phyloP scores from a whole-genome alignment of 2,797 vertebrate species.

The Microctenopoma stevenorrisi region DNA sequence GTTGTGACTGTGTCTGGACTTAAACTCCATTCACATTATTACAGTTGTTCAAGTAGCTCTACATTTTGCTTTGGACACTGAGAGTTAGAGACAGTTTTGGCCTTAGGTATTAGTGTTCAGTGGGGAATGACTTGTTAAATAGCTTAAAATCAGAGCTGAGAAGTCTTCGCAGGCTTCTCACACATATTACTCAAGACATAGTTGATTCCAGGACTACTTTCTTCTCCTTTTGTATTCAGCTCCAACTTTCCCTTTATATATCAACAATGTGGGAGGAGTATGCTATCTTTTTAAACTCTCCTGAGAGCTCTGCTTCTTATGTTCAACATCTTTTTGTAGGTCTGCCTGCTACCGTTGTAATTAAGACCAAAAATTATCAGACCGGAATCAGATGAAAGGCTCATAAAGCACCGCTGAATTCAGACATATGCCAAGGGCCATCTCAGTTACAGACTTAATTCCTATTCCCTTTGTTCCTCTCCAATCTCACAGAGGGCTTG shows the following conservation, averaged over 20 bases:
- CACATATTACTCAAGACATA: conserved; percentile 50
- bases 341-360: conserved; percentile 65
- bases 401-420: conserved; percentile 69
- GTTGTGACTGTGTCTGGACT: conserved; percentile 67
- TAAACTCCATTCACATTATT: conserved; percentile 60
- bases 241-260: conserved; percentile 60
- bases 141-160: conserved; percentile 55
- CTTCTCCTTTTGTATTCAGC: conserved; percentile 55
- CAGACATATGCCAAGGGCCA: conserved; percentile 63
- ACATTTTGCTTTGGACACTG: conserved; percentile 48
- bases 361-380: conserved; percentile 75
- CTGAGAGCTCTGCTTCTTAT: conserved; percentile 60
- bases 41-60: conserved; percentile 54
- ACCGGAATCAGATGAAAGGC: conserved; percentile 72
- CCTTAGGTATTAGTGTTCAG: conserved; percentile 47
- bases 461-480: conserved; percentile 77
- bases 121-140: conserved; percentile 65
- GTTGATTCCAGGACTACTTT: conserved; percentile 50
- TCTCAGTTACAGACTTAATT: conserved; percentile 74
- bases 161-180: conserved; percentile 32
- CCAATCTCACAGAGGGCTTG: conserved; percentile 59
- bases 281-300: conserved; percentile 44
- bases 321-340: conserved; percentile 56
- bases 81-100: conserved; percentile 48
- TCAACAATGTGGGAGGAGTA: conserved; percentile 50